A percentile compares a stretch with the other conserved stretches of the same genome.
Conservation (phyloP, 2,888 invertebrate species). For the Tiliacea aurago region DNA sequence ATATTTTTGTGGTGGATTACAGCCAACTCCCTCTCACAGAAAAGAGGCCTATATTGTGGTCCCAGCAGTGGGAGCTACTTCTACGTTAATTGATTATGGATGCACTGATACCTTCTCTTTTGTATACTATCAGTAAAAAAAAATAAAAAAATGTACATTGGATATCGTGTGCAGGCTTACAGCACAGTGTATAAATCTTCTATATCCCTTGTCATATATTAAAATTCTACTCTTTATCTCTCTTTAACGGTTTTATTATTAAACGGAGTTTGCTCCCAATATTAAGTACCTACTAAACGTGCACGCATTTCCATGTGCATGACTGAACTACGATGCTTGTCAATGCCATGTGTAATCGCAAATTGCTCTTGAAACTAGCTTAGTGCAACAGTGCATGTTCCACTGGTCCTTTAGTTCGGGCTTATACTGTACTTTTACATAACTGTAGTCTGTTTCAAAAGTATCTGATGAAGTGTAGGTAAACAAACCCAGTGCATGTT, state of each 20-base stretch:
- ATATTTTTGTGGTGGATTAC: neutral
- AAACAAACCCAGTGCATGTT: neutral
- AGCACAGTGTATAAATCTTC: neutral
- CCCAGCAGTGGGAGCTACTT: too few species aligned
- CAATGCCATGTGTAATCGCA: conserved; percentile 12
- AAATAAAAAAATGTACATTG: neutral
- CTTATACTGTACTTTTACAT: neutral
- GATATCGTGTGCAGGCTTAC: neutral
- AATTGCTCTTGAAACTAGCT: conserved; percentile 31
- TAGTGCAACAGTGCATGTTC: neutral
- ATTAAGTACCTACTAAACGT: conserved; percentile 23
- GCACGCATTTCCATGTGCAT: conserved; percentile 25
- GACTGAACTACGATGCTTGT: neutral
- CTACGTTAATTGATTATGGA: neutral
- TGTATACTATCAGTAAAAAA: neutral
- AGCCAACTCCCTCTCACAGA: neutral
- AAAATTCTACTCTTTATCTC: neutral
- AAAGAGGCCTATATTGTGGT: neutral
- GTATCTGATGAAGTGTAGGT: neutral
- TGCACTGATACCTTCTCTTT: neutral
- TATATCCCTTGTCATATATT: neutral
- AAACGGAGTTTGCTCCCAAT: neutral
- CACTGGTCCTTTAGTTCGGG: conserved; percentile 1
- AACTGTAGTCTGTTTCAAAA: neutral
- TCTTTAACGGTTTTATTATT: conserved; percentile 14